phyloP scores from a whole-genome alignment of 1,140 invertebrate species.

The Bradynema listronoti region DNA sequence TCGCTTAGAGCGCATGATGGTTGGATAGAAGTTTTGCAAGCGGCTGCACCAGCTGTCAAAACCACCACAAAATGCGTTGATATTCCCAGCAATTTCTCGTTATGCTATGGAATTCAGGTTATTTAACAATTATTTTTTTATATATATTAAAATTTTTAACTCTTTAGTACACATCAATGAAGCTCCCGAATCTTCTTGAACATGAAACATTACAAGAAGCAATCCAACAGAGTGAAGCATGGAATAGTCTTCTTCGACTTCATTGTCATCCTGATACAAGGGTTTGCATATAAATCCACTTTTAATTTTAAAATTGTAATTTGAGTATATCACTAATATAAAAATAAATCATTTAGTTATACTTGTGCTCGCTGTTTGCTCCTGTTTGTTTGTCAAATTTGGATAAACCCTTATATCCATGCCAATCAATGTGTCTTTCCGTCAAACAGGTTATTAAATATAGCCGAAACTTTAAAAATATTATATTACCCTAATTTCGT shows the following conservation, averaged over 20 bases:
- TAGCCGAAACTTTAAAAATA: too few species aligned
- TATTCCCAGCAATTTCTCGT: constrained; percentile 66
- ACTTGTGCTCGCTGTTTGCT: constrained; percentile 69
- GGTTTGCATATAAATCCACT: constrained; percentile 18
- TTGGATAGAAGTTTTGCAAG: too few species aligned
- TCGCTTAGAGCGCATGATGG: too few species aligned
- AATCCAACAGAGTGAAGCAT: constrained; percentile 64
- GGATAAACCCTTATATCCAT: constrained; percentile 65
- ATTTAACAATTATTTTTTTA: neutral
- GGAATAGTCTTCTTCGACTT: constrained; percentile 66
- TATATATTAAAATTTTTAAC: constrained; percentile 4
- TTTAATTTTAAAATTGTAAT: constrained; percentile 1
- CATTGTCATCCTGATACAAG: constrained; percentile 68
- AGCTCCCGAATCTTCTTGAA: constrained; percentile 68
- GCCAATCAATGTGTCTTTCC: constrained; percentile 66
- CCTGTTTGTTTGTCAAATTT: constrained; percentile 65
- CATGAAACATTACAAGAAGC: constrained; percentile 68
- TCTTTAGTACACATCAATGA: constrained; percentile 65
- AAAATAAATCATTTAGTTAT: constrained; percentile 60
- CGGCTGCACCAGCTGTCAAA: too few species aligned
- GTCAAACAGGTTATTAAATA: constrained; percentile 60
- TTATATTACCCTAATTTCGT: too few species aligned
- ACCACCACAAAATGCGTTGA: constrained; percentile 64
- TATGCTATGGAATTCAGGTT: constrained; percentile 67
- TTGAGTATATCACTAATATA: neutral